Conservation (phyloP, 2,113 vertebrate species). For the Paramisgurnus dabryanus region DNA sequence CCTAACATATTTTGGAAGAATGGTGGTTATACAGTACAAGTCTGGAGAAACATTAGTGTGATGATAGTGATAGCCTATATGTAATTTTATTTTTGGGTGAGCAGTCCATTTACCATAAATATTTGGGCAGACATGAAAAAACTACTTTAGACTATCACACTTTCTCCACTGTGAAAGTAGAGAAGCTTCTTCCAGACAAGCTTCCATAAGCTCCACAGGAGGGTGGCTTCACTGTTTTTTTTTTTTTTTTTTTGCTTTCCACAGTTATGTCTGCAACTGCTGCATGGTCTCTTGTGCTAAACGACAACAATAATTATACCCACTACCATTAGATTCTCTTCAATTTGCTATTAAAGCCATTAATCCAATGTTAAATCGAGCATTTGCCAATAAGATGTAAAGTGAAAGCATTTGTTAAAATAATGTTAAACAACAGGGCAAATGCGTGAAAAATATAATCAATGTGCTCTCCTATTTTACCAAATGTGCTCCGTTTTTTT, state of each 20-base stretch:
- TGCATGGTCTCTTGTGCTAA: not conserved
- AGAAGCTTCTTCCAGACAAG: slow-evolving; percentile 23
- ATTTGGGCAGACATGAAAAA: not conserved
- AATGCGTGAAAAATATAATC: not conserved
- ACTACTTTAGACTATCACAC: slow-evolving; percentile 3
- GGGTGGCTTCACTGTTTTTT: slow-evolving; percentile 20
- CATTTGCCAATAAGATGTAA: not conserved
- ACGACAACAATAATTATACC: slow-evolving; percentile 19
- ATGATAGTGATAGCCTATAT: too few species aligned
- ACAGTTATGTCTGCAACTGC: slow-evolving; percentile 42
- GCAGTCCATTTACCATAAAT: not conserved
- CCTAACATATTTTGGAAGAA: too few species aligned
- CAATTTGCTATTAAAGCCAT: not conserved
- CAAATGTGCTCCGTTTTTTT: too few species aligned
- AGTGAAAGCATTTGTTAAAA: not conserved
- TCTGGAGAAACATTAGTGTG: too few species aligned
- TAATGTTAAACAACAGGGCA: not conserved
- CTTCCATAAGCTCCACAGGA: slow-evolving; percentile 32
- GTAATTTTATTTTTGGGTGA: too few species aligned
- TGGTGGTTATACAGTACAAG: too few species aligned
- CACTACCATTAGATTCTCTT: slow-evolving; percentile 11
- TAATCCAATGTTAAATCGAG: slow-evolving; percentile 12
- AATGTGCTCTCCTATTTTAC: not conserved
- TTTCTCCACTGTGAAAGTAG: slow-evolving; percentile 8
- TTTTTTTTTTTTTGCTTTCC: slow-evolving; percentile 14